Evolutionary conservation across 2,113 vertebrate genomes (phyloP).

Genomic region (Scomber scombrus): DNA sequence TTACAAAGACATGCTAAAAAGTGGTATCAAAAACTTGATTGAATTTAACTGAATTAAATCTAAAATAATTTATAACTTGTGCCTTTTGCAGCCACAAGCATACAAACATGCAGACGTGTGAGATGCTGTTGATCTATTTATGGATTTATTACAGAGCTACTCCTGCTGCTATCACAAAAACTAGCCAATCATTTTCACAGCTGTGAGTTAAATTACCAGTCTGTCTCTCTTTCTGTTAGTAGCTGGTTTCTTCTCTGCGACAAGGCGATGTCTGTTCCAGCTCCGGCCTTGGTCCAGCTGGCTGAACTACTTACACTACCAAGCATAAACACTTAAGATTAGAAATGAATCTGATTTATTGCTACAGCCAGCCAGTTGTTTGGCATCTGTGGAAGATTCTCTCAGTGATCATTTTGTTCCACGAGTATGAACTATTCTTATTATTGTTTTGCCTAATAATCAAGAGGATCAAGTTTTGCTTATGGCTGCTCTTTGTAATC

Average conservation of each 20-base stretch:
- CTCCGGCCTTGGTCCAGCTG: constrained; percentile 36
- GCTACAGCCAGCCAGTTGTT: constrained; percentile 48
- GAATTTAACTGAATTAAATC: neutral
- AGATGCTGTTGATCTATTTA: neutral
- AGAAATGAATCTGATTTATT: constrained; percentile 61
- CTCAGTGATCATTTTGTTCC: constrained; percentile 34
- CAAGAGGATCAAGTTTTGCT: constrained; percentile 59
- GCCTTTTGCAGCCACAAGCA: neutral
- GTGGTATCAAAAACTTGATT: no score
- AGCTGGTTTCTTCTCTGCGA: constrained; percentile 33
- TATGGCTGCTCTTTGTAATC: constrained; percentile 39
- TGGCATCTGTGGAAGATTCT: constrained; percentile 44
- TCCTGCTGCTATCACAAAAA: constrained; percentile 11
- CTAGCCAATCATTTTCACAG: neutral
- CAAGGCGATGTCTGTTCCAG: constrained; percentile 38
- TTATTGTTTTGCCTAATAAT: constrained; percentile 62
- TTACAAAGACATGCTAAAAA: neutral
- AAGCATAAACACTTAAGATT: constrained; percentile 67
- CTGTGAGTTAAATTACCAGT: constrained; percentile 7
- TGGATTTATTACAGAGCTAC: constrained; percentile 17
- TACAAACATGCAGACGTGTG: neutral
- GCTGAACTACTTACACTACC: constrained; percentile 60
- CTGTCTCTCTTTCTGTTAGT: neutral
- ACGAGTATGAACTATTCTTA: constrained; percentile 49
- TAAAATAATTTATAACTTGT: neutral